These are phyloP conservation scores for Lamproptera curius DNA, from an alignment of 2,888 invertebrate genomes.

Conservation along the genomic window DNA sequence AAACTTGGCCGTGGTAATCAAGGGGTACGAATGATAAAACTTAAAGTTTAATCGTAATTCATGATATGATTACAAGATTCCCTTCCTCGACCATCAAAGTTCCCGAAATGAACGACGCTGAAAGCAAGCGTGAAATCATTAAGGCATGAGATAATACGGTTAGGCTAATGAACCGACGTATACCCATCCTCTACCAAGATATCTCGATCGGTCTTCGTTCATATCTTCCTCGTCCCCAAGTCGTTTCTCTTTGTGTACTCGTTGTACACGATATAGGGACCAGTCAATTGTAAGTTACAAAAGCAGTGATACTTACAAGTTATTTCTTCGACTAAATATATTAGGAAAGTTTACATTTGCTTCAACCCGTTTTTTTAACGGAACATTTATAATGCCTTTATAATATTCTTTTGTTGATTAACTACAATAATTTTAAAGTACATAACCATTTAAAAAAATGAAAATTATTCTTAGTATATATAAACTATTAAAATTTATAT, in stretches of 20 bases:
- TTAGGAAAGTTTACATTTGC: too few species aligned
- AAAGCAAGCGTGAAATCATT: constrained; percentile 65
- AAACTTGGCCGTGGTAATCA: constrained; percentile 54
- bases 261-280: neutral
- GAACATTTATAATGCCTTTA: too few species aligned
- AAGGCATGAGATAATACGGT: constrained; percentile 60
- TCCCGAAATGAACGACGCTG: constrained; percentile 39
- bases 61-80: constrained; percentile 52
- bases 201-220: constrained; percentile 33
- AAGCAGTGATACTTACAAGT: too few species aligned
- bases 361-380: too few species aligned
- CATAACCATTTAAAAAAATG: too few species aligned
- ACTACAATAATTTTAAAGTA: too few species aligned
- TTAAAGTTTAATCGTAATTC: constrained; percentile 60
- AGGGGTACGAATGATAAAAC: constrained; percentile 54
- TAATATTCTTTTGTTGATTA: too few species aligned
- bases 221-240: too few species aligned
- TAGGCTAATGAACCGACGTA: constrained; percentile 55
- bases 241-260: constrained; percentile 4
- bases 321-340: too few species aligned
- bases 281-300: too few species aligned
- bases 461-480: too few species aligned
- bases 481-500: too few species aligned
- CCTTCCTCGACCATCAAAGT: constrained; percentile 40
- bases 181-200: constrained; percentile 37